Conservation (phyloP, 2,113 vertebrate genomes). For the Phyllostomus discolor region DNA sequence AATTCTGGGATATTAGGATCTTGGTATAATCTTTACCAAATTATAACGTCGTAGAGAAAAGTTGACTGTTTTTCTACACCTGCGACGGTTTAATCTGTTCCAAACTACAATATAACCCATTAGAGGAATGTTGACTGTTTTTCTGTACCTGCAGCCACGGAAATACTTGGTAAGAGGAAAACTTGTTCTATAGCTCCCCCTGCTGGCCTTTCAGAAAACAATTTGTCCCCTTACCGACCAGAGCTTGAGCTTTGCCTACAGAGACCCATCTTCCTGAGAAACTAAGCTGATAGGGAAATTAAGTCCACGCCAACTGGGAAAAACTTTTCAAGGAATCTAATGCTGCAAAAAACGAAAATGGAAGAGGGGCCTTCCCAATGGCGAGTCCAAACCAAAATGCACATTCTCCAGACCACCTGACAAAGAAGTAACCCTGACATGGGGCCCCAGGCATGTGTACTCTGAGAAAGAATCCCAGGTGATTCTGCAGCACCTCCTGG, state of each 20-base stretch:
- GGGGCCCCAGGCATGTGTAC: not conserved
- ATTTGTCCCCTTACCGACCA: not conserved
- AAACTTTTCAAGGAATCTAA: not conserved
- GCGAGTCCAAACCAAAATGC: not conserved
- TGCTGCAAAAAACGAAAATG: not conserved
- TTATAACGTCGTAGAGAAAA: not conserved
- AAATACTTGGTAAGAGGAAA: not conserved
- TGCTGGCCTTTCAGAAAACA: slow-evolving; percentile 42
- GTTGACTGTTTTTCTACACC: not conserved
- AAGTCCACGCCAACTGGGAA: not conserved
- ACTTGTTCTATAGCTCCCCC: slow-evolving; percentile 57
- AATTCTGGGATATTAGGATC: not conserved
- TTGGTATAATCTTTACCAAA: not conserved
- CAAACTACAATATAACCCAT: not conserved
- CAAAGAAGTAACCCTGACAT: not conserved
- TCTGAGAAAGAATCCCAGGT: not conserved
- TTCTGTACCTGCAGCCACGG: not conserved
- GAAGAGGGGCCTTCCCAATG: not conserved
- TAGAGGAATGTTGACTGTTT: not conserved
- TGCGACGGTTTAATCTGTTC: not conserved
- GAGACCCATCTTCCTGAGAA: not conserved
- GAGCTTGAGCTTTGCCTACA: not conserved
- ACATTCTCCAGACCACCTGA: not conserved
- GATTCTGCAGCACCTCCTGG: not conserved
- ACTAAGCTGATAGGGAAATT: not conserved